Evolutionary conservation across 1,140 invertebrate species (phyloP).

Genomic region (Agrilus planipennis): DNA sequence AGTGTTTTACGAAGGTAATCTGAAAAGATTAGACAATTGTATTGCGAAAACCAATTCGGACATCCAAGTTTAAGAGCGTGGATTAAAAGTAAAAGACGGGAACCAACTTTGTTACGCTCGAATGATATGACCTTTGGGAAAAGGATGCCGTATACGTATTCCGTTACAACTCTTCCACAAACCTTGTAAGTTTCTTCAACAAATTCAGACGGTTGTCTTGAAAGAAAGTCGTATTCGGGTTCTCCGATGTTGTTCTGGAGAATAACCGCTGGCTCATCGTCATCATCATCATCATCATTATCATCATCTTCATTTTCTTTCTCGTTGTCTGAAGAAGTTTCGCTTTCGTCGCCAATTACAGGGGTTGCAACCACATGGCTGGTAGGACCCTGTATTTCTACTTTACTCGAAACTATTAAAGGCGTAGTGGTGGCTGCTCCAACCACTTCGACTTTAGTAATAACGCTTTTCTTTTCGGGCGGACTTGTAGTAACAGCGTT

Average conservation of each 20-base stretch:
- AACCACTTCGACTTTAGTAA: constrained; percentile 46
- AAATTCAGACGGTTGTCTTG: constrained; percentile 66
- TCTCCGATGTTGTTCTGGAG: constrained; percentile 60
- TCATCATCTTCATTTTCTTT: no score
- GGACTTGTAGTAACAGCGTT: constrained; percentile 30
- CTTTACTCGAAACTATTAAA: constrained; percentile 36
- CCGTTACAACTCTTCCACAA: no score
- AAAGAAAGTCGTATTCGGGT: constrained; percentile 72
- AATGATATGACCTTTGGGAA: no score
- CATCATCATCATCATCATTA: constrained; percentile 38
- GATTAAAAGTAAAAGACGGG: no score
- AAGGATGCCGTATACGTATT: no score
- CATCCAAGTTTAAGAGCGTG: no score
- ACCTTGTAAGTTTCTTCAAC: constrained; percentile 31
- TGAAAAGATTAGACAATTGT: no score
- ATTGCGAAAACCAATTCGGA: no score
- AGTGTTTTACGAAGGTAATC: no score
- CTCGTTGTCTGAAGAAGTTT: no score
- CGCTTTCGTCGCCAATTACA: constrained; percentile 37
- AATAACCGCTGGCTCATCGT: constrained; percentile 27
- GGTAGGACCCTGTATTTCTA: constrained; percentile 34
- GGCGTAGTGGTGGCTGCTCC: constrained; percentile 14
- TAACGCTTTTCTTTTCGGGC: constrained; percentile 32
- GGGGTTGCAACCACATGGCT: constrained; percentile 23
- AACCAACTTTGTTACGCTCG: no score